Conservation (phyloP, 2,113 vertebrate species). For the Seriola rivoliana region DNA sequence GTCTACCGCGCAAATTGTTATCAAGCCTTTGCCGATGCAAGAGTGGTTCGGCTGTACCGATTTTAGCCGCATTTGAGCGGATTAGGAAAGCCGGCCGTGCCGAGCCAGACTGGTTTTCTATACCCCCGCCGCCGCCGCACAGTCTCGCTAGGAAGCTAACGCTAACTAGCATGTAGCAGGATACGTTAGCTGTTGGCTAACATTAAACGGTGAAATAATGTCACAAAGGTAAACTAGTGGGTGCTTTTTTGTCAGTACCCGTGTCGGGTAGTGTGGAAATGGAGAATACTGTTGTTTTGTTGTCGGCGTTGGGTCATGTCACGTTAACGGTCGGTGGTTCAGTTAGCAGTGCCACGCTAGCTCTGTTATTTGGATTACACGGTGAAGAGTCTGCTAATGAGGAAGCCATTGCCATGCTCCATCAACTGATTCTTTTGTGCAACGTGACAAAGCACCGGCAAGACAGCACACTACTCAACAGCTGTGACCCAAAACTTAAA, state of each 20-base stretch:
- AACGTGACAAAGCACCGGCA: constrained; percentile 68
- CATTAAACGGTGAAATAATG: background rate
- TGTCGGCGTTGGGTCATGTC: background rate
- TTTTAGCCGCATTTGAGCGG: constrained; percentile 46
- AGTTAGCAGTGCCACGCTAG: constrained; percentile 64
- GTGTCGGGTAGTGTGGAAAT: background rate
- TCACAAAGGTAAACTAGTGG: background rate
- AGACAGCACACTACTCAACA: background rate
- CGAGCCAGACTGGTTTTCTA: constrained; percentile 57
- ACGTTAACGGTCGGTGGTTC: background rate
- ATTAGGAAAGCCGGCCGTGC: constrained; percentile 67
- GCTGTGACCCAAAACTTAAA: background rate
- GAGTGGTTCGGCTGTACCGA: background rate
- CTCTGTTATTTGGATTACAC: constrained; percentile 57
- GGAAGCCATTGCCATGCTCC: constrained; percentile 73
- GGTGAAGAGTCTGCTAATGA: constrained; percentile 63
- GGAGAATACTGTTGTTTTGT: rapidly evolving
- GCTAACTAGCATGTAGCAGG: constrained; percentile 65
- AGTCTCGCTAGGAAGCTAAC: constrained; percentile 58
- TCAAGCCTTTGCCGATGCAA: background rate
- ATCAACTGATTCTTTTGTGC: constrained; percentile 66
- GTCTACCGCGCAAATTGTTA: background rate
- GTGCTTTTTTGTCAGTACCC: background rate
- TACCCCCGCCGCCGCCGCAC: constrained; percentile 41
- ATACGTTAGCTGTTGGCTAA: constrained; percentile 21